Percentiles rank a stretch among this genome's conserved stretches.
Conservation (phyloP, 2,113 vertebrate genomes). For the Entomyzon cyanotis region DNA sequence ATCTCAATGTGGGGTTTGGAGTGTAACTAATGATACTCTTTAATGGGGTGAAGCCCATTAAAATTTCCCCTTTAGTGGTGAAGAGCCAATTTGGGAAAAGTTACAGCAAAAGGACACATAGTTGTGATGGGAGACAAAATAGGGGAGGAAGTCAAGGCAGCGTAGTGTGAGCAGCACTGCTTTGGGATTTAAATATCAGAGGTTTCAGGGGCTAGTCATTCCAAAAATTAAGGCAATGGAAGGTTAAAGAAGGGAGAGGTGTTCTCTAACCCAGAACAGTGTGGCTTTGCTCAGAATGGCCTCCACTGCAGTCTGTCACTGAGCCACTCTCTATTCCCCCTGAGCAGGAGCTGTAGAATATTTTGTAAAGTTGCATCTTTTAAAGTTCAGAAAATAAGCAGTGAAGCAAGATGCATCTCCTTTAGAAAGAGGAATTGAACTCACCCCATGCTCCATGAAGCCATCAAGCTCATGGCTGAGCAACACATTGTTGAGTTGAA, state of each 20-base stretch:
- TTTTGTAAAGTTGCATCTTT: conserved; percentile 25
- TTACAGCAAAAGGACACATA: not conserved
- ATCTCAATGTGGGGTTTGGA: not conserved
- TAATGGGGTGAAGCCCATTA: not conserved
- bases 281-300: not conserved
- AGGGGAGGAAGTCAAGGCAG: not conserved
- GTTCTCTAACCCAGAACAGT: not conserved
- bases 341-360: not conserved
- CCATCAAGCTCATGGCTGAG: conserved; percentile 28
- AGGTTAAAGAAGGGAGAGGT: not conserved
- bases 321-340: not conserved
- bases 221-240: not conserved
- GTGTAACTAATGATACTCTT: not conserved
- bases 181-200: not conserved
- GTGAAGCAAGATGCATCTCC: conserved; percentile 31
- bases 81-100: not conserved
- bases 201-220: not conserved
- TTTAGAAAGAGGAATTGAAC: conserved; percentile 30
- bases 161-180: not conserved
- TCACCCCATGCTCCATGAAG: conserved; percentile 1
- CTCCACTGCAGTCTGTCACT: not conserved
- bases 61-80: not conserved
- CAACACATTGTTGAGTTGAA: conserved; percentile 7
- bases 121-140: not conserved
- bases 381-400: conserved; percentile 41